phyloP scores from a whole-genome alignment of 1,140 invertebrate genomes.

The Anoplophora glabripennis region DNA sequence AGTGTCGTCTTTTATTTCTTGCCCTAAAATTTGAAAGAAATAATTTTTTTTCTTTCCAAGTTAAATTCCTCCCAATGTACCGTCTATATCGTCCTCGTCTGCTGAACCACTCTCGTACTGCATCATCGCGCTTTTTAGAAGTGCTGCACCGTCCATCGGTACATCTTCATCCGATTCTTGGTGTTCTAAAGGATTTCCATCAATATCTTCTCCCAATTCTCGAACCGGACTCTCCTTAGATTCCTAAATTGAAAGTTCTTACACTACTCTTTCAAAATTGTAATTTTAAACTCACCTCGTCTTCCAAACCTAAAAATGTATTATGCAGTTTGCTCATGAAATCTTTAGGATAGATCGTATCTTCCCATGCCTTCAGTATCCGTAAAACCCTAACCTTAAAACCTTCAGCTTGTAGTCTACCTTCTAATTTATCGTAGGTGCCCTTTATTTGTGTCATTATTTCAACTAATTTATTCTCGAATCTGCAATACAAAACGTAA shows the following conservation, averaged over 20 bases:
- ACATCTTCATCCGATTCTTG: slow-evolving; percentile 60
- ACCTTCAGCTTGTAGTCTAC: slow-evolving; percentile 90
- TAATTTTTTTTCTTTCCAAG: neutral
- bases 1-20: slow-evolving; percentile 44
- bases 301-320: slow-evolving; percentile 63
- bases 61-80: slow-evolving; percentile 10
- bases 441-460: slow-evolving; percentile 84
- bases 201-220: slow-evolving; percentile 51
- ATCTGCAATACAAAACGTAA: neutral
- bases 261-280: neutral
- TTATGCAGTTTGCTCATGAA: slow-evolving; percentile 89
- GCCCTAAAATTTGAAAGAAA: slow-evolving; percentile 23
- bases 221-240: slow-evolving; percentile 20
- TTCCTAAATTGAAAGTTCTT: slow-evolving; percentile 16
- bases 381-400: slow-evolving; percentile 94
- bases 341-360: slow-evolving; percentile 96
- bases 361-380: slow-evolving; percentile 96
- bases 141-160: slow-evolving; percentile 78
- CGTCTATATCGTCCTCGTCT: slow-evolving; percentile 41
- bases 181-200: slow-evolving; percentile 66
- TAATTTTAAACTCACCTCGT: slow-evolving; percentile 20
- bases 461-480: slow-evolving; percentile 67
- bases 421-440: slow-evolving; percentile 77
- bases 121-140: slow-evolving; percentile 68
- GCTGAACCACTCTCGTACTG: slow-evolving; percentile 42